A percentile compares a stretch with the other conserved stretches of the same genome.
phyloP scores from a whole-genome alignment of 2,888 invertebrate species.

The Neoscelio sp. region DNA sequence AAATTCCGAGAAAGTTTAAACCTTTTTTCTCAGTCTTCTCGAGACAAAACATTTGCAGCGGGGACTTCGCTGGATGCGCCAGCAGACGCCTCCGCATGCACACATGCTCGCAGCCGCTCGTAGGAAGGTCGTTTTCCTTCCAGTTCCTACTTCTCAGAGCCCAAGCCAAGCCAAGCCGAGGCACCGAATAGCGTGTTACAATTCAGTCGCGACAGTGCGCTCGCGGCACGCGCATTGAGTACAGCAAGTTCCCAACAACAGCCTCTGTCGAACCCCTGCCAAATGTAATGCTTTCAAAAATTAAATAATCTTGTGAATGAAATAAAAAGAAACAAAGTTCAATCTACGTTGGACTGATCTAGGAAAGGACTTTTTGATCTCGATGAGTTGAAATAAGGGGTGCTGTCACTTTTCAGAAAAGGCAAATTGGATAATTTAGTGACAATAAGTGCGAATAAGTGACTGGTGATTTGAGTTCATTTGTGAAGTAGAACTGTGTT shows the following conservation, averaged over 20 bases:
- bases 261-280: too few relatives aligned
- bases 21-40: slow-evolving; percentile 7
- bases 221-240: slow-evolving; percentile 48
- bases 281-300: too few relatives aligned
- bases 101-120: slow-evolving; percentile 47
- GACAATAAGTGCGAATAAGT: slow-evolving; percentile 14
- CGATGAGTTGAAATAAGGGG: too few relatives aligned
- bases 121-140: slow-evolving; percentile 79
- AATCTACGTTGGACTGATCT: too few relatives aligned
- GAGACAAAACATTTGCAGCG: slow-evolving; percentile 38
- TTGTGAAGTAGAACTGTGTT: slow-evolving; percentile 28
- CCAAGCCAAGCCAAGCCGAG: not conserved
- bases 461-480: slow-evolving; percentile 47
- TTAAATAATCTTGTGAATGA: too few relatives aligned
- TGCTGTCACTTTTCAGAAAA: too few relatives aligned
- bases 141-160: slow-evolving; percentile 67
- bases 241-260: too few relatives aligned
- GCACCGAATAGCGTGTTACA: slow-evolving; percentile 1
- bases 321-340: too few relatives aligned
- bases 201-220: slow-evolving; percentile 60
- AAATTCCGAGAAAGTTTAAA: not conserved
- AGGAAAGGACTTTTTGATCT: too few relatives aligned
- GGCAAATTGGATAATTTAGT: too few relatives aligned
- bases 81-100: slow-evolving; percentile 71
- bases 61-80: slow-evolving; percentile 17